Base-by-base conservation (phyloP, 2,797 vertebrate genomes). In the Eupleurogrammus muticus region DNA sequence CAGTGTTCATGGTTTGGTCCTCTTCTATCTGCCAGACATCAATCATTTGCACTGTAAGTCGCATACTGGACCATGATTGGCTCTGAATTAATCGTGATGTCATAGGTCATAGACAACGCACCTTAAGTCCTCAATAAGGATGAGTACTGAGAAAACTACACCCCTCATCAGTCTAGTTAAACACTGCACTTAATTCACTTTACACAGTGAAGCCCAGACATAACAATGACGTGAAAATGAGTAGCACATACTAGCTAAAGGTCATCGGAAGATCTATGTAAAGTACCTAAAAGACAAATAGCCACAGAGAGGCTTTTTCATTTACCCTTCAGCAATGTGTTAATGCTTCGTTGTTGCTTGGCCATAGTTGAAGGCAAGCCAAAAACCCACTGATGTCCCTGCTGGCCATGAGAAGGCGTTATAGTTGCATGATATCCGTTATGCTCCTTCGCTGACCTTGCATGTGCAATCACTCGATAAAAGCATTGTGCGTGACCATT, bases 391-490 rank as follows among this genome's bases (percentile, higher is more conserved):
- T 46, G 42, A 73, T 67, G 55, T 74, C 70, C 79, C 83, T 62
- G 63, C 20, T 35, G 70, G 77, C 77, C 71, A 59, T 57, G 57
- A 71, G 80, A 80, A 84, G 69, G 75, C 75, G 80, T 68, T 62
- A 46, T 40, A 63, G 73, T 57, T n/a, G 85, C 47, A 38, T 66
- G 58, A 70, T 70, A 65, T 75, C 83, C 81, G 71, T 87, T 72
- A 73, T 6, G 34, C 65, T 70, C 69, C 53, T 70, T 58, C 60
- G 13, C 52, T 81, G 82, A 85, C 87, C 88, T 88, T 86, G 80
- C 55, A 65, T 68, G 81, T 36, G 67, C 38, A 19, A 46, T 65
- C 20, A 47, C 53, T 65, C 57, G 50, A 75, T 82, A 66, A 76
- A 69, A 73, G 73, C 49, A 20, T 35, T 60, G 48, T 51, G 52